Conservation (phyloP, 2,797 vertebrate species). For the Myripristis jacobus region DNA sequence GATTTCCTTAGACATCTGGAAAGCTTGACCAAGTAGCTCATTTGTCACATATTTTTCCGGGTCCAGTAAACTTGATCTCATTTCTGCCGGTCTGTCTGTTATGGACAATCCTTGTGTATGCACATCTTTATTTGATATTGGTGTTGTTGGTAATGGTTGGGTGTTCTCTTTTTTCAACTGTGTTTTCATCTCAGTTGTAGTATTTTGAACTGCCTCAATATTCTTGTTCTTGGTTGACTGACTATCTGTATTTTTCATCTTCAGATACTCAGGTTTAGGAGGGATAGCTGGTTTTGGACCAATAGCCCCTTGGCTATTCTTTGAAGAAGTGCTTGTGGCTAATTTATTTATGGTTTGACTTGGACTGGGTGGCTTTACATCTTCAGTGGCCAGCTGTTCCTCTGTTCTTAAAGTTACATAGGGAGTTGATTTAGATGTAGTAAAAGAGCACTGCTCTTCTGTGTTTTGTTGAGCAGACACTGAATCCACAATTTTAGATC, state of each 20-base stretch:
- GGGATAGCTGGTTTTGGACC: slow-evolving; percentile 80
- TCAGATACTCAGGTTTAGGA: slow-evolving; percentile 83
- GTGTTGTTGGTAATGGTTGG: slow-evolving; percentile 57
- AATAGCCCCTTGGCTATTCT: slow-evolving; percentile 66
- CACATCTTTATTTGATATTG: slow-evolving; percentile 45
- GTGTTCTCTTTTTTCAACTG: slow-evolving; percentile 48
- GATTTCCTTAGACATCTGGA: slow-evolving; percentile 66
- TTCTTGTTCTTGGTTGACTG: slow-evolving; percentile 76
- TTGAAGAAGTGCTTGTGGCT: slow-evolving; percentile 15
- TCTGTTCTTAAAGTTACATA: slow-evolving; percentile 80
- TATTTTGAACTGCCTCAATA: slow-evolving; percentile 37
- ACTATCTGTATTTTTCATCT: slow-evolving; percentile 69
- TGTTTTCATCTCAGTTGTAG: slow-evolving; percentile 37
- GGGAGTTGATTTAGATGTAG: slow-evolving; percentile 81
- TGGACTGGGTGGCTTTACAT: slow-evolving; percentile 33
- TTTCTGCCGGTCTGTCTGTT: not conserved
- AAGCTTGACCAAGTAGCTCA: slow-evolving; percentile 49
- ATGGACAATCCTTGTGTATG: slow-evolving; percentile 19
- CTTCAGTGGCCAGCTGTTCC: slow-evolving; percentile 57
- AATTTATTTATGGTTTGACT: slow-evolving; percentile 43
- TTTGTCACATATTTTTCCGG: slow-evolving; percentile 27
- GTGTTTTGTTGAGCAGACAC: slow-evolving; percentile 59
- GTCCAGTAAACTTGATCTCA: not conserved
- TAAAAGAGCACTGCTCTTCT: slow-evolving; percentile 47
- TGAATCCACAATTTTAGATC: slow-evolving; percentile 68